Conservation (phyloP, 2,888 invertebrate species). For the Philaethria dido region DNA sequence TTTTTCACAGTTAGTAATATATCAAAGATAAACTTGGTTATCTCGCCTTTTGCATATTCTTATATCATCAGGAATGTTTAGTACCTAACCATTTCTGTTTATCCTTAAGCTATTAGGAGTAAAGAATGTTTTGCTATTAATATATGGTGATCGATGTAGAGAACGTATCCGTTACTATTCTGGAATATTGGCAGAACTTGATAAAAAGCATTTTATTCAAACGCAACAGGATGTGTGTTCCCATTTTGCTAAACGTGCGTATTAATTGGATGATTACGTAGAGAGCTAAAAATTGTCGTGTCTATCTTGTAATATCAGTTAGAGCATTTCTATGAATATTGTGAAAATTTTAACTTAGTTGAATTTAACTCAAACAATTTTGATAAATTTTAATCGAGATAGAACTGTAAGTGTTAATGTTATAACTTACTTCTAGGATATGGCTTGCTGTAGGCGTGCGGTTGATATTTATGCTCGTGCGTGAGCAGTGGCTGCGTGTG, state of each 20-base stretch:
- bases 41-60: slow-evolving; percentile 40
- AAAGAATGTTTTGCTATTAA: slow-evolving; percentile 23
- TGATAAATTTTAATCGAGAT: no score
- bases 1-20: slow-evolving; percentile 9
- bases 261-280: slow-evolving; percentile 38
- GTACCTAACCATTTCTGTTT: slow-evolving; percentile 20
- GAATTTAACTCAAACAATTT: no score
- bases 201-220: slow-evolving; percentile 35
- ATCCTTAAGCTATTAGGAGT: slow-evolving; percentile 10
- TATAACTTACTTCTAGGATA: slow-evolving; percentile 86
- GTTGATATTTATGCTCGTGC: slow-evolving; percentile 89
- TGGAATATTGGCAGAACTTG: slow-evolving; percentile 34
- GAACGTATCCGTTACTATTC: slow-evolving; percentile 30
- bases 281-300: slow-evolving; percentile 30
- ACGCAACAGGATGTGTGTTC: slow-evolving; percentile 35
- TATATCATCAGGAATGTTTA: slow-evolving; percentile 23
- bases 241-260: slow-evolving; percentile 30
- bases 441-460: slow-evolving; percentile 87
- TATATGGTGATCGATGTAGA: slow-evolving; percentile 31
- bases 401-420: no score
- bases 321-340: background rate
- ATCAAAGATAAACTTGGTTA: slow-evolving; percentile 48
- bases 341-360: background rate
- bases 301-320: slow-evolving; percentile 10
- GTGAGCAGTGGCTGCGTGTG: slow-evolving; percentile 85